Evolutionary conservation across 2,113 vertebrate genomes (phyloP), one percentile per base, ranked within the genome.

Genomic region (Pteropus alecto): DNA sequence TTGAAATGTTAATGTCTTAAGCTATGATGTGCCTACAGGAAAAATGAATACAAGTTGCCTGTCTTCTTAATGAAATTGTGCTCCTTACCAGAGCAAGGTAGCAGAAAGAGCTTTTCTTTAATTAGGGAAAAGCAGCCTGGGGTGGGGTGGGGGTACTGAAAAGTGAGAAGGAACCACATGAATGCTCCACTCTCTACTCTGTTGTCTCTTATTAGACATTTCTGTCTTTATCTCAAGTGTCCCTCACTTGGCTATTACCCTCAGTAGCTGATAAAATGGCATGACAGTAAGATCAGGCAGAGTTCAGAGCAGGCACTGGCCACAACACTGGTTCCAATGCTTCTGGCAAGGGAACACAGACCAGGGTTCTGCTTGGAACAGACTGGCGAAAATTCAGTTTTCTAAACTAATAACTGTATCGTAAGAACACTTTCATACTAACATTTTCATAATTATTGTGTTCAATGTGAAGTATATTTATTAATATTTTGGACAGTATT

Each of bases 321-420:
- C 98, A 99, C 61, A 99, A 99, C 96, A 99, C 99, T 98, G 99
- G 99, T 96, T 99, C 99, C 30, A 99, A 99, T 96, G 99, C 99
- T 0, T 99, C 99, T 94, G 99, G 98, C 95, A 99, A 99, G 98
- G 98, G 98, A 84, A 99, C 99, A 98, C 99, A 99, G 98, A 97
- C n/a, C 74, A 96, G 78, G 96, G 96, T 68, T 51, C 96, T 93
- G n/a, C 88, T 43, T 97, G 98, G 24, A 43, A 98, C 38, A 98
- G 54, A 97, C 28, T 98, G 97, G 87, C 96, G 96, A 97, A 98
- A 98, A 97, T 97, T 90, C 86, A 97, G 98, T 98, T 98, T 98
- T 97, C 98, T 98, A 99, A 96, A 97, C 98, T 97, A 98, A 60
- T 98, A 99, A 99, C 98, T 99, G 99, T 98, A 97, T 97, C 98